Conservation (phyloP, 2,888 invertebrate genomes). For the Andrena bucephala region DNA sequence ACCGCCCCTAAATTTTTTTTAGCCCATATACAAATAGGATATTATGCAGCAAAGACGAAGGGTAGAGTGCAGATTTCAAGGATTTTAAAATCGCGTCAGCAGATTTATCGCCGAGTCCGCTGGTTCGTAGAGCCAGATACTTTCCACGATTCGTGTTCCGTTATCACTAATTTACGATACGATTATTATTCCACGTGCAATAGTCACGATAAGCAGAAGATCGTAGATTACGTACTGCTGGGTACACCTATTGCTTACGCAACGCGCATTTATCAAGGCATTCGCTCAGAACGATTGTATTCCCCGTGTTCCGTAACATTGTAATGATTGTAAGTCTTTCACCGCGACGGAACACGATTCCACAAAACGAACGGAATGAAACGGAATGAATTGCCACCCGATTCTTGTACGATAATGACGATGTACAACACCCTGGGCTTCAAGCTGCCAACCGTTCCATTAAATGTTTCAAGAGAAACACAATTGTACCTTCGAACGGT, state of each 20-base stretch:
- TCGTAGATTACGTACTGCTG: constrained; percentile 47
- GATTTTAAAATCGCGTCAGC: background rate
- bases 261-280: constrained; percentile 40
- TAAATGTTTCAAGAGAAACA: background rate
- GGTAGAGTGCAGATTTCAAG: background rate
- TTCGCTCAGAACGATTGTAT: constrained; percentile 40
- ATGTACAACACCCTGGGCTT: background rate
- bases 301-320: constrained; percentile 29
- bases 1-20: background rate
- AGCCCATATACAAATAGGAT: background rate
- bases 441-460: background rate
- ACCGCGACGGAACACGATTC: constrained; percentile 22
- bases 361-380: constrained; percentile 4
- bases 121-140: constrained; percentile 2
- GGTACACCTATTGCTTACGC: constrained; percentile 53
- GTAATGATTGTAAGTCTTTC: constrained; percentile 32
- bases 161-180: constrained; percentile 68
- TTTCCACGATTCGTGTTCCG: constrained; percentile 43
- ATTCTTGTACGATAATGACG: constrained; percentile 1
- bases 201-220: constrained; percentile 61
- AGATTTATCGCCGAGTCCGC: constrained; percentile 15
- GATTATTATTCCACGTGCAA: constrained; percentile 55
- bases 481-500: background rate
- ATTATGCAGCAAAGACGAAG: background rate
- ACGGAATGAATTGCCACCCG: constrained; percentile 2